These are phyloP conservation scores for Megastigmus dorsalis DNA, from an alignment of 2,888 invertebrate genomes.

Conservation along the genomic window DNA sequence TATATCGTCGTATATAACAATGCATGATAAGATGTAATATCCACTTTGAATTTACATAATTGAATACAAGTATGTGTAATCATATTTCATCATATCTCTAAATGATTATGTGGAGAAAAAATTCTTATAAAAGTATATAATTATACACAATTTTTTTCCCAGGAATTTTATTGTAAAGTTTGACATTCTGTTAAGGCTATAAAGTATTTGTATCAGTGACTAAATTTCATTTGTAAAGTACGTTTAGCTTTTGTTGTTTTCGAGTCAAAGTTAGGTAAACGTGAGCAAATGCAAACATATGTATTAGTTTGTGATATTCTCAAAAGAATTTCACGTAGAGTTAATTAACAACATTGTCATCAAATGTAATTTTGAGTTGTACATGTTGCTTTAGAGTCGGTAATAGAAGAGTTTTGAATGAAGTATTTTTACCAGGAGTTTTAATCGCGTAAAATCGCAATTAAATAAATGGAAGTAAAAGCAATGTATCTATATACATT, in stretches of 20 bases:
- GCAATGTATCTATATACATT: conserved; percentile 23
- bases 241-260: conserved; percentile 21
- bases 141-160: conserved; percentile 26
- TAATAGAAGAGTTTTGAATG: not conserved
- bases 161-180: conserved; percentile 24
- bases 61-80: conserved; percentile 11
- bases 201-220: conserved; percentile 24
- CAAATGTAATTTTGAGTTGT: not conserved
- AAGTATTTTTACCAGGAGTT: conserved; percentile 32
- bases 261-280: not conserved
- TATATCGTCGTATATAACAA: conserved; percentile 41
- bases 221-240: conserved; percentile 20
- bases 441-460: conserved; percentile 5
- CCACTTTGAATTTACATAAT: conserved; percentile 43
- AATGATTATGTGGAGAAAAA: not conserved
- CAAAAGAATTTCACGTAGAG: conserved; percentile 7
- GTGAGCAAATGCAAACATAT: conserved; percentile 11
- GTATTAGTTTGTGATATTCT: conserved; percentile 8
- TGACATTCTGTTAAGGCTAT: conserved; percentile 12
- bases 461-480: conserved; percentile 17
- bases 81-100: conserved; percentile 8
- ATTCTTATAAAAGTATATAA: conserved; percentile 6
- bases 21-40: conserved; percentile 42
- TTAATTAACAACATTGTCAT: not conserved
- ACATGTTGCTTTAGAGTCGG: conserved; percentile 1